These are phyloP conservation scores for Austrolebias charrua DNA, from an alignment of 2,797 vertebrate genomes.

Conservation along the genomic window DNA sequence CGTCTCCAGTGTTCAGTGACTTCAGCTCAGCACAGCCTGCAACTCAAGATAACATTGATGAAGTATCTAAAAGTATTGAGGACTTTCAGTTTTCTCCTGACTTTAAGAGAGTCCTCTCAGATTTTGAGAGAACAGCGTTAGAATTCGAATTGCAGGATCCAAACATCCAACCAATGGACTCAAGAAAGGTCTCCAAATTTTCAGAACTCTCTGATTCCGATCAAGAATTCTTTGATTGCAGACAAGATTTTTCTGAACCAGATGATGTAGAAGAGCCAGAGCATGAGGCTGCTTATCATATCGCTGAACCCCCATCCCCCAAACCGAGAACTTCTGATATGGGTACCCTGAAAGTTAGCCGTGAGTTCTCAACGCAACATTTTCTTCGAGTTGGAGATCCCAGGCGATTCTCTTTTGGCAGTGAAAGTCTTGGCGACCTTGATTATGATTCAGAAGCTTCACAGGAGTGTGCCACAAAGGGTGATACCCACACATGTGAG, in stretches of 20 bases:
- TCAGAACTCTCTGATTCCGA: constrained; percentile 65
- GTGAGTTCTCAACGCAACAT: constrained; percentile 23
- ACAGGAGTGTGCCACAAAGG: constrained; percentile 44
- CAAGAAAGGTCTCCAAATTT: constrained; percentile 36
- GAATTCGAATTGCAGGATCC: constrained; percentile 38
- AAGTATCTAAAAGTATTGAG: constrained; percentile 3
- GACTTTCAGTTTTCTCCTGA: constrained; percentile 53
- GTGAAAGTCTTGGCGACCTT: constrained; percentile 73
- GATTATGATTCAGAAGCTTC: constrained; percentile 80
- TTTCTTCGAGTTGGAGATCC: constrained; percentile 50
- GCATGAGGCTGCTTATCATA: constrained; percentile 42
- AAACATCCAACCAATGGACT: neutral
- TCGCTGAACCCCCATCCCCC: constrained; percentile 70
- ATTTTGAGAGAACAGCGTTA: constrained; percentile 56
- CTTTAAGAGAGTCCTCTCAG: constrained; percentile 53
- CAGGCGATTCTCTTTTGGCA: constrained; percentile 65
- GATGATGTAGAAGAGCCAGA: constrained; percentile 50
- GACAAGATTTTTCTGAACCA: constrained; percentile 72
- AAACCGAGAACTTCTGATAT: constrained; percentile 46
- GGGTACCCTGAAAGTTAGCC: constrained; percentile 32
- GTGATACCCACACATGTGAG: constrained; percentile 72
- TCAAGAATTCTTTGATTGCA: constrained; percentile 78
- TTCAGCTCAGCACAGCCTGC: constrained; percentile 26
- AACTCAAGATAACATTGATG: constrained; percentile 15
- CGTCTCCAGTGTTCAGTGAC: constrained; percentile 51